Percentiles rank a stretch among this genome's conserved stretches.
Evolutionary conservation across 2,888 invertebrate species (phyloP).

Genomic region (Carabus problematicus): DNA sequence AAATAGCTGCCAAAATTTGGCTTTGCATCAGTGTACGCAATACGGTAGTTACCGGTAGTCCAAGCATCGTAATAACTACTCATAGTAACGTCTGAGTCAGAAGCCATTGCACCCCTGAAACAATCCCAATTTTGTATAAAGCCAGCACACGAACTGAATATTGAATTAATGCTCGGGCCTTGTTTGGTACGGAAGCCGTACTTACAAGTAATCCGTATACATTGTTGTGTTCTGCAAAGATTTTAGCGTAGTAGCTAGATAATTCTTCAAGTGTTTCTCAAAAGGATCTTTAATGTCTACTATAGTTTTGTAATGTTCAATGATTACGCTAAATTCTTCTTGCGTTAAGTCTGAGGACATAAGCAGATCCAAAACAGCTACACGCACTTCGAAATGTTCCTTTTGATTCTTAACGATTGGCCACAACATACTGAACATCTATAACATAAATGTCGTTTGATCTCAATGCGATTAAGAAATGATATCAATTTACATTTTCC

Average conservation of each 20-base stretch:
- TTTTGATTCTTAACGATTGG: constrained; percentile 16
- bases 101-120: not conserved
- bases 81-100: no score
- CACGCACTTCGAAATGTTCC: constrained; percentile 24
- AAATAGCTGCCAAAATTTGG: constrained; percentile 23
- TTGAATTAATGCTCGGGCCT: not conserved
- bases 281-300: not conserved
- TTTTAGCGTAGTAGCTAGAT: constrained; percentile 1
- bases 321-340: constrained; percentile 4
- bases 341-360: constrained; percentile 65
- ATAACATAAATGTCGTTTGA: not conserved
- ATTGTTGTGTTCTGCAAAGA: constrained; percentile 19
- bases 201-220: constrained; percentile 6
- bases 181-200: no score
- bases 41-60: constrained; percentile 22
- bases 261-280: constrained; percentile 20
- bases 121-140: not conserved
- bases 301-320: not conserved
- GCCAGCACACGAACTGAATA: not conserved
- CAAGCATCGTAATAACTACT: constrained; percentile 43
- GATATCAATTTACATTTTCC: not conserved
- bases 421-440: constrained; percentile 16
- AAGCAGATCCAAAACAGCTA: constrained; percentile 50
- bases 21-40: constrained; percentile 10
- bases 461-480: not conserved